Conservation (phyloP, 1,140 invertebrate genomes). For the Lordiphosa clarofinis region DNA sequence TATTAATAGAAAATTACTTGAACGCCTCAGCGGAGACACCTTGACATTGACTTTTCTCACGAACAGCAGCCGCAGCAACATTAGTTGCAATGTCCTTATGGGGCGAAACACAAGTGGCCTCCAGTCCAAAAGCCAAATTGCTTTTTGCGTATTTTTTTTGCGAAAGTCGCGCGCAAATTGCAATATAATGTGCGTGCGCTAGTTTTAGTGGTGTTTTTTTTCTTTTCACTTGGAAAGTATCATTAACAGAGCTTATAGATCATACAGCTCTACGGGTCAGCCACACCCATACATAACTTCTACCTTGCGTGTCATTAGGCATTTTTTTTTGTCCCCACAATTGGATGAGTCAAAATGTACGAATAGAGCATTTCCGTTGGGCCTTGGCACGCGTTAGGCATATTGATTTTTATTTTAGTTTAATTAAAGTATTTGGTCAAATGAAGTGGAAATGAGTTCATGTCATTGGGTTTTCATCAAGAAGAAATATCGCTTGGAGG, state of each 20-base stretch:
- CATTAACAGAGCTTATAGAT: constrained; percentile 40
- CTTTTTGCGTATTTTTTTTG: constrained; percentile 16
- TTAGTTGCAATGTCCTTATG: constrained; percentile 58
- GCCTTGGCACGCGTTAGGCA: constrained; percentile 27
- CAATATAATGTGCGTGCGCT: constrained; percentile 71
- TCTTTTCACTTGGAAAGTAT: constrained; percentile 65
- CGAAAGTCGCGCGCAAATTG: constrained; percentile 60
- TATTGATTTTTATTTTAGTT: constrained; percentile 46
- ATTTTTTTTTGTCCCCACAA: constrained; percentile 4
- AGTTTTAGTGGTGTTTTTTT: constrained; percentile 34
- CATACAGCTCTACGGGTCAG: constrained; percentile 23
- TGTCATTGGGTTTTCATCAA: constrained; percentile 26
- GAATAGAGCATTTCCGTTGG: constrained; percentile 35
- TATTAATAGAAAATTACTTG: constrained; percentile 40
- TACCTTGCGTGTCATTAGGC: constrained; percentile 45
- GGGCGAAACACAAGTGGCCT: constrained; percentile 32
- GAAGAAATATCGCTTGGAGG: background rate
- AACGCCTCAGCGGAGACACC: constrained; percentile 32
- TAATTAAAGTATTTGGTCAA: constrained; percentile 29
- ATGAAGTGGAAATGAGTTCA: constrained; percentile 16
- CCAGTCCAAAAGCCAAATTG: constrained; percentile 34
- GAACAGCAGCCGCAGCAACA: constrained; percentile 16
- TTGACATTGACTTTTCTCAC: constrained; percentile 69
- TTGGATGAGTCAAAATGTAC: constrained; percentile 10
- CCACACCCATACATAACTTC: constrained; percentile 38